Percentiles rank a stretch among this genome's conserved stretches.
These are phyloP conservation scores for Pocillopora damicornis DNA, from an alignment of 64 coral and sea anemone species.

Conservation along the genomic window DNA sequence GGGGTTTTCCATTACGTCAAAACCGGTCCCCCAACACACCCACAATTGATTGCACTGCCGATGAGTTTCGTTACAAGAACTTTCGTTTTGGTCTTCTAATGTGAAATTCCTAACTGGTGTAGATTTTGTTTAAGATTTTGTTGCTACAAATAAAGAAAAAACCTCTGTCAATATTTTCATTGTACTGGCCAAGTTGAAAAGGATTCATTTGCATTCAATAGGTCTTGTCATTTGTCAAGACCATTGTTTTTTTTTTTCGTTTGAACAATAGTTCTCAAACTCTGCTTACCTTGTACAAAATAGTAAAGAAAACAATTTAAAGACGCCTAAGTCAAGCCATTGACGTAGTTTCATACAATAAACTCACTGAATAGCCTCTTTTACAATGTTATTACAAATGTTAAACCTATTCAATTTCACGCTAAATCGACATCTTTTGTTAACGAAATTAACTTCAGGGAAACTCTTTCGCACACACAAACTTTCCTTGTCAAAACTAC, in stretches of 20 bases:
- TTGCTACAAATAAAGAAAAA: neutral
- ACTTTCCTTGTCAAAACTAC: neutral
- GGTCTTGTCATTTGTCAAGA: conserved; percentile 10
- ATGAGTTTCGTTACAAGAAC: neutral
- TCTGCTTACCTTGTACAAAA: neutral
- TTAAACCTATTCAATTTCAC: neutral
- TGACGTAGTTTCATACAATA: neutral
- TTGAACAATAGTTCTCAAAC: conserved; percentile 8
- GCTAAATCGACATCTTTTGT: neutral
- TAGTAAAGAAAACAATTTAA: too few species aligned
- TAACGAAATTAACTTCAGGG: neutral
- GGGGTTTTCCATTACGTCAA: conserved; percentile 20
- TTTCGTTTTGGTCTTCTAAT: neutral
- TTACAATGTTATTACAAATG: neutral
- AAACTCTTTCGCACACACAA: neutral
- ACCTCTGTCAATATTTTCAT: conserved; percentile 6
- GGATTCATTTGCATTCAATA: conserved; percentile 19
- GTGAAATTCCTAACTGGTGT: neutral
- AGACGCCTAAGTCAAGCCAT: neutral
- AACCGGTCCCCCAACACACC: conserved; percentile 23
- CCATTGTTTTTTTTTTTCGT: neutral
- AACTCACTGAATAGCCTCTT: neutral
- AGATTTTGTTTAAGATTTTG: neutral
- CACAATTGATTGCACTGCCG: neutral
- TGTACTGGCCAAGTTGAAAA: neutral